Base-by-base conservation (phyloP, 2,113 vertebrate species). In the Brienomyrus longianalis region DNA sequence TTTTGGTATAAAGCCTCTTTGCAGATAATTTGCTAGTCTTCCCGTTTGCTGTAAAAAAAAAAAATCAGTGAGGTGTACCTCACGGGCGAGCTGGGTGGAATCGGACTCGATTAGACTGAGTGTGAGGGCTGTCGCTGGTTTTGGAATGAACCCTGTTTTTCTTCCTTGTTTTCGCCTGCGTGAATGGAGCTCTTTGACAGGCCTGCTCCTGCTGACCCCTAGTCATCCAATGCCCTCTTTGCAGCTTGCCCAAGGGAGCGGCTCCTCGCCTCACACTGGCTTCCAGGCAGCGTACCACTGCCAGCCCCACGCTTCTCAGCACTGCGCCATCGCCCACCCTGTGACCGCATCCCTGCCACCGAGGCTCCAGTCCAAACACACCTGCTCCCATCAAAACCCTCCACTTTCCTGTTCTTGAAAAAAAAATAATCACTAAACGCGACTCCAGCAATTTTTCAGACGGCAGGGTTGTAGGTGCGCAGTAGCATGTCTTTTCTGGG, bases 151-250 rank as follows among this genome's bases (percentile, higher is more conserved):
- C 70, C 90, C 88, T 91, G 90, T 90, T 94, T 94, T 92, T 88
- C 91, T 90, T 93, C 90, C 85, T 91, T 93, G 89, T 88, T 93
- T 92, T 91, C 87, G 66, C 91, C 85, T 80, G 54, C 6, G 92
- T 96, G 94, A 96, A 95, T 94, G 90, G 86, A 85, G 86, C 91
- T 92, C 95, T 94, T 95, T 96, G 92, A 95, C 84, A 23, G 54
- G 17, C 85, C 54, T 48, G 89, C 88, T 90, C 90, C 87, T 66
- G 70, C 83, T 93, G 90, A 94, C 92, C 91, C 87, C 85, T 89
- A 48, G 93, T 93, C 92, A 92, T 91, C 90, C 90, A 91, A 74
- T 88, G 85, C 89, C 90, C 92, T 92, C 90, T 90, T 92, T 52
- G 31, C 91, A 90, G 92, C 90, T 90, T 90, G 92, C 90, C 90